Evolutionary conservation across 1,140 invertebrate genomes (phyloP), one percentile per base, ranked within the genome.

Genomic region (Laupala kohalensis): DNA sequence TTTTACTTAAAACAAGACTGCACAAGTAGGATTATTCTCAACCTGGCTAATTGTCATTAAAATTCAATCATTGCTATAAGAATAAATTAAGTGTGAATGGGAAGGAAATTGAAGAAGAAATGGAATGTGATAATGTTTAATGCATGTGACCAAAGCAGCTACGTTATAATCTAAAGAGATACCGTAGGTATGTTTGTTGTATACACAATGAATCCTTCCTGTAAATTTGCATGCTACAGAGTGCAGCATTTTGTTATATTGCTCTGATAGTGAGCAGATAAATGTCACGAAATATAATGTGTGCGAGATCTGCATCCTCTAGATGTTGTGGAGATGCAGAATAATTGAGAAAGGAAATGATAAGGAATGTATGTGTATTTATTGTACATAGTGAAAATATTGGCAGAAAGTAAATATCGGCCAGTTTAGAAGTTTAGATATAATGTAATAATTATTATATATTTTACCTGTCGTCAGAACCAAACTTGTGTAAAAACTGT

Each of bases 331-430:
- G 37, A 53, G 19, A 53, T 13, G 28, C 3, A 3, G 67, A 68
- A 6, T 13, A 23, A 37, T 27, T 12, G 27, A 37, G 67, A 69
- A 5, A 30, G 69, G 37, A 69, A 69, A 69, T 19, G 25, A 63
- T 24, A 69, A 70, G 37, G 5, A 53, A 68, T 72, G 67, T 68
- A 72, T 68, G 71, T 72, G 71, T 72, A 72, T 72, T 72, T 72
- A 72, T 72, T 72, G 71, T 72, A 72, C 64, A 72, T 72, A 72
- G 27, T 28, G 67, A 72, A 72, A 72, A 71, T 67, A 68, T 37
- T 72, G 71, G 71, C 71, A 72, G 66, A 72, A 64, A 72, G 71
- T 68, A 72, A 65, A 53, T 68, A 68, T 72, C 66, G 71, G 71
- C 71, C 71, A 72, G 71, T 72, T 72, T 68, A 67, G 67, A 68